Conservation (phyloP, 2,113 vertebrate species). For the Pongo abelii region DNA sequence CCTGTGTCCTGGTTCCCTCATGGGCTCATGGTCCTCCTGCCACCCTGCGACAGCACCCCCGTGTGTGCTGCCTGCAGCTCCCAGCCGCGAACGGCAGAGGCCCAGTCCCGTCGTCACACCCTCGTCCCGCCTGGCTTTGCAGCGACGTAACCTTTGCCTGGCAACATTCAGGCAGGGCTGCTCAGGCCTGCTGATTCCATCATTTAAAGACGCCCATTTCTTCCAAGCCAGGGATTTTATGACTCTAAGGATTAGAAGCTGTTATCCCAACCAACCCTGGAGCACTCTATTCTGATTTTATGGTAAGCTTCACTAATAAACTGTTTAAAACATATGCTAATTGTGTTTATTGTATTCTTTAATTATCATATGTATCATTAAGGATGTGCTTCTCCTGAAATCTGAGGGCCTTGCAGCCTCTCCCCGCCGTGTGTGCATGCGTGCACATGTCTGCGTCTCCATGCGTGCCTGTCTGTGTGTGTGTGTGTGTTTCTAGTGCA, state of each 20-base stretch:
- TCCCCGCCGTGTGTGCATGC: background rate
- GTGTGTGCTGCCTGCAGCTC: rapidly evolving
- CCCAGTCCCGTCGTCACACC: background rate
- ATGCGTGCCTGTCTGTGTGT: background rate
- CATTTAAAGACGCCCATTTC: slow-evolving; percentile 81
- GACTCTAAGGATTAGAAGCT: slow-evolving; percentile 82
- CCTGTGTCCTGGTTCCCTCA: background rate
- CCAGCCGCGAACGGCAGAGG: background rate
- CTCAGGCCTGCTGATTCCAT: slow-evolving; percentile 78
- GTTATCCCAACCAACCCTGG: slow-evolving; percentile 79
- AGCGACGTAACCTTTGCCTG: slow-evolving; percentile 8
- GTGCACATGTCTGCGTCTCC: background rate
- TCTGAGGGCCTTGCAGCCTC: slow-evolving; percentile 67
- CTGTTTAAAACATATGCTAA: slow-evolving; percentile 83
- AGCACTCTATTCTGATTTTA: slow-evolving; percentile 82
- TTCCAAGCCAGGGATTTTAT: slow-evolving; percentile 84
- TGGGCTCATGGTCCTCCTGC: background rate
- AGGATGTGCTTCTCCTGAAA: slow-evolving; percentile 76
- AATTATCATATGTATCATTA: slow-evolving; percentile 81
- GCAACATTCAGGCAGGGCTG: background rate
- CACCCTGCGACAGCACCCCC: background rate
- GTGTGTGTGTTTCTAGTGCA: rapidly evolving
- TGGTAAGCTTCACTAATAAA: slow-evolving; percentile 85
- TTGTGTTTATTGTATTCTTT: slow-evolving; percentile 83
- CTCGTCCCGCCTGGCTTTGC: slow-evolving; percentile 54